Evolutionary conservation across 2,797 vertebrate genomes (phyloP).

Genomic region (Thaleichthys pacificus): DNA sequence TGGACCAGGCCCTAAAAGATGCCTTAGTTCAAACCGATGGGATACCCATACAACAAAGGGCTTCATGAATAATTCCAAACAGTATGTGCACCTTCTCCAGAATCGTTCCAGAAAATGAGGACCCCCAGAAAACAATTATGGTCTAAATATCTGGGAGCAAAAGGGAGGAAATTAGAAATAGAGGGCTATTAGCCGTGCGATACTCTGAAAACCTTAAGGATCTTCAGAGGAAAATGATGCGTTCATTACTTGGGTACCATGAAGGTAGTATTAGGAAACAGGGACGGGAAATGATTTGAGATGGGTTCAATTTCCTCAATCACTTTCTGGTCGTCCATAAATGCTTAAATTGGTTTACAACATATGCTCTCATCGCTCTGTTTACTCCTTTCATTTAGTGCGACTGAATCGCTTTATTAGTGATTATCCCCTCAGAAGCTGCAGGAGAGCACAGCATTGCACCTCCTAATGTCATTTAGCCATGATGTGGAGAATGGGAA

Average conservation of each 20-base stretch:
- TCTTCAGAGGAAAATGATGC: slow-evolving; percentile 28
- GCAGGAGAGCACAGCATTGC: slow-evolving; percentile 69
- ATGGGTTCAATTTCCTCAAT: slow-evolving; percentile 67
- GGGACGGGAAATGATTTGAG: slow-evolving; percentile 61
- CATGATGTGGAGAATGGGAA: slow-evolving; percentile 70
- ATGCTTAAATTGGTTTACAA: slow-evolving; percentile 71
- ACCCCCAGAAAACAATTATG: slow-evolving; percentile 48
- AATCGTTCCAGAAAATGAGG: slow-evolving; percentile 42
- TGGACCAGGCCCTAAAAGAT: slow-evolving; percentile 59
- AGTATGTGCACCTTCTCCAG: slow-evolving; percentile 40
- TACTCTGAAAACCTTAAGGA: not conserved
- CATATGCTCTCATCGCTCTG: slow-evolving; percentile 71
- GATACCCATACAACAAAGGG: slow-evolving; percentile 58
- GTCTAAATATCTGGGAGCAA: slow-evolving; percentile 32
- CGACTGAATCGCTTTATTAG: slow-evolving; percentile 74
- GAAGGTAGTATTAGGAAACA: slow-evolving; percentile 44
- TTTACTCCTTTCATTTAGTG: slow-evolving; percentile 71
- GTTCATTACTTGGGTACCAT: slow-evolving; percentile 35
- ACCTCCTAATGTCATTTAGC: slow-evolving; percentile 73
- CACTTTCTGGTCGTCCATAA: slow-evolving; percentile 68
- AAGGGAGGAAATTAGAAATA: slow-evolving; percentile 22
- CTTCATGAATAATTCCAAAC: slow-evolving; percentile 74
- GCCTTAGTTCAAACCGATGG: slow-evolving; percentile 62
- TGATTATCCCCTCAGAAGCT: slow-evolving; percentile 72
- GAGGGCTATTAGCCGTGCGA: slow-evolving; percentile 37